Conservation (phyloP, 2,797 vertebrate genomes). For the Arnoldichthys spilopterus region DNA sequence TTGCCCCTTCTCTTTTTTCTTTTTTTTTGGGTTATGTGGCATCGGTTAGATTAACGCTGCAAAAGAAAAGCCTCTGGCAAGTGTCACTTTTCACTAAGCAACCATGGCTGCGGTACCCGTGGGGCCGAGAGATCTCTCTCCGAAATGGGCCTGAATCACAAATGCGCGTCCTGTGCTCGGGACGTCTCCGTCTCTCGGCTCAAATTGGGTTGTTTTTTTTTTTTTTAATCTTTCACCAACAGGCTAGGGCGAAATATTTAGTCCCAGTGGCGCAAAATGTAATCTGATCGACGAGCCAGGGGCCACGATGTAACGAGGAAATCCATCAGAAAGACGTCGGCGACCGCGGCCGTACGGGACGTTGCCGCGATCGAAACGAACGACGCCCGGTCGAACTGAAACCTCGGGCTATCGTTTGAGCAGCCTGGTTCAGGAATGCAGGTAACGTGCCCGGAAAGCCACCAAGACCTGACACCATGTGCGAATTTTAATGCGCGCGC, state of each 20-base stretch:
- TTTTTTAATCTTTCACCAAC: constrained; percentile 4
- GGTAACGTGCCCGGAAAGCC: neutral
- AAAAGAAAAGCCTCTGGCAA: neutral
- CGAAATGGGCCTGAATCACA: neutral
- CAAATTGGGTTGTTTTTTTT: neutral
- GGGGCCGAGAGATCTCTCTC: neutral
- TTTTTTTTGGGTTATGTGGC: too few relatives aligned
- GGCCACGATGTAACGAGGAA: constrained; percentile 9
- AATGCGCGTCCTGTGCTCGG: neutral
- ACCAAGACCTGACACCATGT: neutral
- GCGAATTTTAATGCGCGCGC: constrained; percentile 6
- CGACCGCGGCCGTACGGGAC: neutral
- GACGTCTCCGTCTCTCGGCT: neutral
- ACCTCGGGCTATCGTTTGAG: neutral
- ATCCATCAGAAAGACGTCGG: neutral
- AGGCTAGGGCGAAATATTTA: neutral
- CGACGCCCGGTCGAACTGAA: neutral
- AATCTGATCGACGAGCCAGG: neutral
- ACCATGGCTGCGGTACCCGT: neutral
- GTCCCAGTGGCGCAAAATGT: neutral
- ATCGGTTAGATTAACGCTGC: neutral
- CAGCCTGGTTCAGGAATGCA: neutral
- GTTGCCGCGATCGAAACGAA: neutral
- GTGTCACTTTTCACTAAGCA: neutral
- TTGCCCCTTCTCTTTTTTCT: constrained; percentile 11